Base-by-base conservation (phyloP, 2,113 vertebrate genomes). In the Andinoacara biseriatus region DNA sequence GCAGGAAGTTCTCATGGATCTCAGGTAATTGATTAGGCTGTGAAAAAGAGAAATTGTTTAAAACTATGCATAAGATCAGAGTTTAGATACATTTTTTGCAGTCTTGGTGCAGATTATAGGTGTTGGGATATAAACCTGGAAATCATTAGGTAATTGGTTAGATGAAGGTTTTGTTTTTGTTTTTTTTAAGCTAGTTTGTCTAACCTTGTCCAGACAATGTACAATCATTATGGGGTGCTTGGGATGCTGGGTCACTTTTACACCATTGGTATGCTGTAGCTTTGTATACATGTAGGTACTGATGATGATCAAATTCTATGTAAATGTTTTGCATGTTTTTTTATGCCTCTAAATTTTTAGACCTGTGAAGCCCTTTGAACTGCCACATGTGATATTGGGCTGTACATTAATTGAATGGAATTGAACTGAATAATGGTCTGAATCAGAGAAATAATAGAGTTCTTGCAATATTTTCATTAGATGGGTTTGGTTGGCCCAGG, bases 1-100 rank as follows among this genome's bases (percentile, higher is more conserved):
- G 91, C 93, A 85, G 96, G 95, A 91, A 96, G 93, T 91, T 91
- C 95, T 3, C 99, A 98, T 89, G 97, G 97, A 89, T 96, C 97
- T 59, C 98, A 98, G 97, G 98, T 99, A 95, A 97, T 89, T 82
- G 0, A 18, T 33, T n/a, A 5, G 5, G 10, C n/a, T 76, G 8
- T 31, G 38, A 46, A 17, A 22, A 3, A 40, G 22, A 61, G 26
- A 24, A 31, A 60, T 79, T 26, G 52, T 2, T 33, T 10, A 8
- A 80, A 65, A 65, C 56, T 3, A 17, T 57, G 40, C 61, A 7
- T 76, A 54, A 63, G 20, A 81, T 67, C 52, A n/a, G 3, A 31
- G 46, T 31, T 29, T 31, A 72, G 46, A 49, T 33, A n/a, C 52
- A n/a, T 40, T 69, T 69, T 31, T 24, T n/a, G n/a, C 43, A 49